Evolutionary conservation across 1,140 invertebrate species (phyloP).

Genomic region (Streblospio benedicti): DNA sequence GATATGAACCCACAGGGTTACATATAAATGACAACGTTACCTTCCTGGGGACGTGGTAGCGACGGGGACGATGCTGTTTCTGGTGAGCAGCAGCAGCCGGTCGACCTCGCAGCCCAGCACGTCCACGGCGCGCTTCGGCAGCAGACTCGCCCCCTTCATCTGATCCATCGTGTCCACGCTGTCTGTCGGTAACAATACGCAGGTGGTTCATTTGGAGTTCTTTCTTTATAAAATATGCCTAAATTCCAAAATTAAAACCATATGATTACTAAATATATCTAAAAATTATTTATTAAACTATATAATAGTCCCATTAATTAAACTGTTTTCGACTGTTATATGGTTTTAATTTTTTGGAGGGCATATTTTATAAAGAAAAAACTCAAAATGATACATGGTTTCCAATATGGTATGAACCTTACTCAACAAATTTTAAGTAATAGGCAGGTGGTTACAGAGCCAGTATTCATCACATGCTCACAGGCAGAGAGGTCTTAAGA

Average conservation of each 20-base stretch:
- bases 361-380: too few relatives aligned
- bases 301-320: background rate
- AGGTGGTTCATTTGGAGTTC: too few relatives aligned
- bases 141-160: constrained; percentile 80
- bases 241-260: too few relatives aligned
- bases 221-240: too few relatives aligned
- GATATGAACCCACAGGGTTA: too few relatives aligned
- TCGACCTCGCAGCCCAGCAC: constrained; percentile 94
- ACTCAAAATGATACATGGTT: too few relatives aligned
- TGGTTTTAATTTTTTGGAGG: background rate
- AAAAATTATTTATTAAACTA: constrained; percentile 4
- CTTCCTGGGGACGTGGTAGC: constrained; percentile 87
- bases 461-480: constrained; percentile 57
- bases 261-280: too few relatives aligned
- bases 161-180: constrained; percentile 50
- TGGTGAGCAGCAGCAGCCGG: constrained; percentile 72
- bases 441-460: background rate
- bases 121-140: constrained; percentile 81
- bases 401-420: too few relatives aligned
- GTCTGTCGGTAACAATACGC: constrained; percentile 25
- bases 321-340: background rate
- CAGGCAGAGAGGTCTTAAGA: constrained; percentile 73
- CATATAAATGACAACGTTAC: too few relatives aligned
- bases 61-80: constrained; percentile 75
- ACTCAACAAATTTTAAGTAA: too few relatives aligned